Evolutionary conservation across 2,113 vertebrate genomes (phyloP).

Genomic region (Piprites chloris): DNA sequence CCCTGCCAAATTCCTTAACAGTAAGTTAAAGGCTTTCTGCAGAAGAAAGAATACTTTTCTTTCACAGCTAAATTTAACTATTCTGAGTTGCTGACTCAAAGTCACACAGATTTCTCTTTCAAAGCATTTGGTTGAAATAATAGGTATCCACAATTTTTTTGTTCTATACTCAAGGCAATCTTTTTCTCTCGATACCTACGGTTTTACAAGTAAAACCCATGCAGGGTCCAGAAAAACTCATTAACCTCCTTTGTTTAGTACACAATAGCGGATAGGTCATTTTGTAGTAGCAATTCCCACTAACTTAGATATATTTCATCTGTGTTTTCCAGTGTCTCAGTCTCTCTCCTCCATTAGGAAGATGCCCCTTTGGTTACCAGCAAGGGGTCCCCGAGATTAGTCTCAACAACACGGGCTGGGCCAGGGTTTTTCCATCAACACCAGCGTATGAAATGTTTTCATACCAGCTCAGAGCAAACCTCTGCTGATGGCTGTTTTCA

Average conservation of each 20-base stretch:
- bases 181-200: background rate
- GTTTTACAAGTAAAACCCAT: background rate
- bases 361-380: background rate
- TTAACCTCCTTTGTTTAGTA: background rate
- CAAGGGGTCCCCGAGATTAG: background rate
- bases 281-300: background rate
- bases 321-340: background rate
- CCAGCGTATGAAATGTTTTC: background rate
- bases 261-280: background rate
- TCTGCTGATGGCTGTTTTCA: background rate
- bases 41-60: constrained; percentile 2
- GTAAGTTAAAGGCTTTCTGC: background rate
- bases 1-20: constrained; percentile 12
- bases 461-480: background rate
- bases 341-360: background rate
- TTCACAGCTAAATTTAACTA: background rate
- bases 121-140: constrained; percentile 1
- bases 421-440: constrained; percentile 40
- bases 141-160: background rate
- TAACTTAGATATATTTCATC: background rate
- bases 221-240: background rate
- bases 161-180: background rate
- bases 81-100: background rate
- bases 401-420: background rate
- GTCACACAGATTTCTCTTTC: background rate